Conservation (phyloP, 2,888 invertebrate species). For the Leuctra nigra region DNA sequence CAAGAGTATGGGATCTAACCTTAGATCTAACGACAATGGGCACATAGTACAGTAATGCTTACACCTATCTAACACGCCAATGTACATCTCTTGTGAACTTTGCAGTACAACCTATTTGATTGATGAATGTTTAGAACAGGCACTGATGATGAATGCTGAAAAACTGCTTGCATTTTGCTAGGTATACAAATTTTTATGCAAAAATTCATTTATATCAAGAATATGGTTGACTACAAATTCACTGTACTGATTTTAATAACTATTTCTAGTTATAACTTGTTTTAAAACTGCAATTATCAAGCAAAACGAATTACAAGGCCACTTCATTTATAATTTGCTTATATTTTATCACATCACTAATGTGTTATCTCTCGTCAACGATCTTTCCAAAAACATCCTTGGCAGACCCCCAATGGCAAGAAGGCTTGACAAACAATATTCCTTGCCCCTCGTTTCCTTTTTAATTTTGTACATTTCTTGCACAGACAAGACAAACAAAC, state of each 20-base stretch:
- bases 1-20: slow-evolving; percentile 29
- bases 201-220: slow-evolving; percentile 32
- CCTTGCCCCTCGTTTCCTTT: slow-evolving; percentile 35
- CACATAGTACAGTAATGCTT: too few relatives aligned
- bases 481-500: slow-evolving; percentile 41
- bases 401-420: slow-evolving; percentile 59
- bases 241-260: slow-evolving; percentile 34
- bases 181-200: slow-evolving; percentile 30
- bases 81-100: slow-evolving; percentile 28
- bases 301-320: slow-evolving; percentile 34
- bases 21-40: slow-evolving; percentile 28
- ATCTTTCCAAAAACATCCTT: slow-evolving; percentile 44
- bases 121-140: slow-evolving; percentile 28
- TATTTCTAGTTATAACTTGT: slow-evolving; percentile 39
- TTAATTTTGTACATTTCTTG: slow-evolving; percentile 49
- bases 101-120: slow-evolving; percentile 32
- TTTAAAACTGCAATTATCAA: slow-evolving; percentile 30
- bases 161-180: slow-evolving; percentile 29
- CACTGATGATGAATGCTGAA: slow-evolving; percentile 31
- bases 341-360: slow-evolving; percentile 39
- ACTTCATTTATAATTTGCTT: slow-evolving; percentile 33
- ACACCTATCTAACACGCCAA: too few relatives aligned
- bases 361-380: slow-evolving; percentile 32
- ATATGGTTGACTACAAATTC: slow-evolving; percentile 31
- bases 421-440: slow-evolving; percentile 50